These are phyloP conservation scores for Chloebia gouldiae DNA, from an alignment of 2,113 vertebrate genomes.

Conservation along the genomic window DNA sequence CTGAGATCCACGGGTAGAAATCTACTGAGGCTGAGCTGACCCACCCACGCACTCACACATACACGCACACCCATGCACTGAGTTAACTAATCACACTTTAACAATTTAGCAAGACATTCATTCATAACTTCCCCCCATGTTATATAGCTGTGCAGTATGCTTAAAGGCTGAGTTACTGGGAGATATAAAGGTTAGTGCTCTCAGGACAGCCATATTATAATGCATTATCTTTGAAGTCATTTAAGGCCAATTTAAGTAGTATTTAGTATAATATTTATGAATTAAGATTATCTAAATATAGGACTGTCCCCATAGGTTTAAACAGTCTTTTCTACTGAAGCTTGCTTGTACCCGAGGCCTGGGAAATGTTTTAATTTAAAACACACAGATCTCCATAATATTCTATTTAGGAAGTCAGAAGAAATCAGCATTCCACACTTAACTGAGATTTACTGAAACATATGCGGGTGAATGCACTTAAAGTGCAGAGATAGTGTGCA, in stretches of 20 bases:
- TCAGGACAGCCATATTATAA: conserved; percentile 79
- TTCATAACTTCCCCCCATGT: conserved; percentile 74
- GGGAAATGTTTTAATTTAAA: conserved; percentile 69
- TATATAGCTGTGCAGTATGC: conserved; percentile 59
- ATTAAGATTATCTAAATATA: conserved; percentile 82
- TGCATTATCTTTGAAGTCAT: conserved; percentile 81
- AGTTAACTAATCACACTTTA: conserved; percentile 63
- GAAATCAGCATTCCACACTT: conserved; percentile 57
- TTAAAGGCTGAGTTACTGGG: conserved; percentile 75
- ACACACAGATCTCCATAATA: conserved; percentile 60
- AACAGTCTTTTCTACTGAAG: conserved; percentile 58
- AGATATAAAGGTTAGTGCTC: conserved; percentile 79
- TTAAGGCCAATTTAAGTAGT: conserved; percentile 80
- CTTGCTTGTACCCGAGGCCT: conserved; percentile 49
- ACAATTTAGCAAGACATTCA: conserved; percentile 64
- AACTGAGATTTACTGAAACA: conserved; percentile 48
- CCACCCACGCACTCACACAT: background rate
- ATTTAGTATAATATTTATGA: conserved; percentile 85
- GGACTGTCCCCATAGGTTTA: conserved; percentile 68
- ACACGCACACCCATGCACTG: background rate
- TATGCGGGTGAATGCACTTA: background rate
- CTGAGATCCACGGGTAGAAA: background rate
- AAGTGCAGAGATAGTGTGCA: background rate
- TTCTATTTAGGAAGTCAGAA: conserved; percentile 64
- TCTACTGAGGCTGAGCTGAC: background rate